Base-by-base conservation (phyloP, 1,140 invertebrate species). In the Drosophila takahashii region DNA sequence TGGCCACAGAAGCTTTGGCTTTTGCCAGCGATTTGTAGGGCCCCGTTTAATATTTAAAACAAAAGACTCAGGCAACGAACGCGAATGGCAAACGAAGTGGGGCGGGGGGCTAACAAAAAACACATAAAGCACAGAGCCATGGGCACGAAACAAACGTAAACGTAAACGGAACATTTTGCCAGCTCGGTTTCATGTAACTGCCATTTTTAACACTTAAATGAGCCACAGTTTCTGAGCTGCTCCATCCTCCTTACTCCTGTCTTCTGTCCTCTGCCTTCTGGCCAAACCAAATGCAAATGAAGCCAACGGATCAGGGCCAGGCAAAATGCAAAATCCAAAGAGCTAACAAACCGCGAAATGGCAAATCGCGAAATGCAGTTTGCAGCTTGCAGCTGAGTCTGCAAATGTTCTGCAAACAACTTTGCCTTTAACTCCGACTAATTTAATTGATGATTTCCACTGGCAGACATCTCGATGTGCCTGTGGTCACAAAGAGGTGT, bases 121-220 rank as follows among this genome's bases (percentile, higher is more conserved):
- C 67, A 77, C 77, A 79, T 78, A 69, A 81, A 51, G 34, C 65
- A 60, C 50, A 42, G 37, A 51, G 39, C 45, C 37, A 45, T 50
- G 47, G 77, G 48, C 57, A 64, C 67, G 58, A 77, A 75, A 86
- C 47, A 83, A 81, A 87, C 83, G 84, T 83, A 84, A 81, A 84
- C 60, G 70, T 84, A 87, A 89, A 89, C 69, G 75, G 70, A 89
- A 87, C 83, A 89, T 84, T 87, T 89, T 39, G 39, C 72, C 57
- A 62, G 42, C 57, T 51, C 42, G 65, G 53, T 70, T 70, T 75
- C 84, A 87, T 87, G 84, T 87, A 79, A 85, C 84, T 89, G 84
- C 84, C 84, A 87, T 87, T 87, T 87, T 87, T 87, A 87, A 87
- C 84, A 87, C 84, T 87, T 84, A 87, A 87, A 87, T 89, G 84